phyloP scores from a whole-genome alignment of 2,113 vertebrate species.

The Myotis lucifugus region DNA sequence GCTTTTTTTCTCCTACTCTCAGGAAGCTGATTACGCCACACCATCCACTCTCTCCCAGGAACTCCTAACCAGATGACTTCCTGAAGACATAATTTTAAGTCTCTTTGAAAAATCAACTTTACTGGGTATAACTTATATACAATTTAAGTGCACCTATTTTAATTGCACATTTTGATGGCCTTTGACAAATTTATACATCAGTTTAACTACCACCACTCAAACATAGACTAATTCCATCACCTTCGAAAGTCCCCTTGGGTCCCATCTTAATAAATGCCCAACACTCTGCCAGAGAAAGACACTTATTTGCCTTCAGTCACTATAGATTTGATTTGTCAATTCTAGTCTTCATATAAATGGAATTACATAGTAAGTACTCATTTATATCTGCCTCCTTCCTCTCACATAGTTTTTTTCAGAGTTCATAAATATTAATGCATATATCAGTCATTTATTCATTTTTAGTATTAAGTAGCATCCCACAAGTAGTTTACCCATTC shows the following conservation, averaged over 20 bases:
- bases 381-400: neutral
- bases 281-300: neutral
- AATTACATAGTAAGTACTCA: neutral
- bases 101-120: neutral
- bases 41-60: neutral
- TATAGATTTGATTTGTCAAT: neutral
- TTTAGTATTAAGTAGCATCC: neutral
- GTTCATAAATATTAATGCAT: neutral
- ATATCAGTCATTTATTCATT: neutral
- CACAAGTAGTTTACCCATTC: neutral
- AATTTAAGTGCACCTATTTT: neutral
- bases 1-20: neutral
- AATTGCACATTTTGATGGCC: neutral
- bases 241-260: neutral
- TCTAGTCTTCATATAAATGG: neutral
- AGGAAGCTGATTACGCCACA: neutral
- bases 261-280: neutral
- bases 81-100: constrained; percentile 13
- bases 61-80: constrained; percentile 46
- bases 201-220: neutral
- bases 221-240: neutral
- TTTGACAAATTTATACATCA: neutral
- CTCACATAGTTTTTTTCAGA: neutral
- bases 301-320: neutral
- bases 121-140: neutral